phyloP scores from a whole-genome alignment of 1,140 invertebrate species.

The Lucilia sericata region DNA sequence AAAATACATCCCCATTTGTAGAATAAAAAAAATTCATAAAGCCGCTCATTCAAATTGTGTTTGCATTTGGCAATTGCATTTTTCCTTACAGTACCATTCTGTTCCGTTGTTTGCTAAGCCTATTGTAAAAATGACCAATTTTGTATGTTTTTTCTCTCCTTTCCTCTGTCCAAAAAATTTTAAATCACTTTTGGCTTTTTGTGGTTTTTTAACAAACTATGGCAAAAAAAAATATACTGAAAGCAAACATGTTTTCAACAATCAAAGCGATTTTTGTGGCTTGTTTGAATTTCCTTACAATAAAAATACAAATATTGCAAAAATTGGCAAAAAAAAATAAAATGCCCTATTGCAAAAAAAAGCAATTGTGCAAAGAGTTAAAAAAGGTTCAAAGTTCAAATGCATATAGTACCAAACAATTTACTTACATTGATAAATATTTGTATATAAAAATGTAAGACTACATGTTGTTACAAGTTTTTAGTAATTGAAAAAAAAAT shows the following conservation, averaged over 20 bases:
- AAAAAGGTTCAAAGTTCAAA: background rate
- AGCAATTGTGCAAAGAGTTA: background rate
- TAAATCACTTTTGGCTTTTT: constrained; percentile 37
- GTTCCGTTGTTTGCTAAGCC: background rate
- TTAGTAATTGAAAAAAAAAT: background rate
- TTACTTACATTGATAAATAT: no score
- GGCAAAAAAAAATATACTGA: background rate
- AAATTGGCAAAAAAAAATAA: background rate
- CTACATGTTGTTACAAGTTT: background rate
- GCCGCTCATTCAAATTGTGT: constrained; percentile 26
- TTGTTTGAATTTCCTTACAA: constrained; percentile 37
- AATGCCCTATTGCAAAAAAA: background rate
- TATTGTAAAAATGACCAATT: constrained; percentile 29
- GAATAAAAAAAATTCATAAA: background rate
- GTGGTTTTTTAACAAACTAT: constrained; percentile 30
- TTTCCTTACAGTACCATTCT: background rate
- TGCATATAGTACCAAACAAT: background rate
- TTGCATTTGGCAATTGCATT: constrained; percentile 37
- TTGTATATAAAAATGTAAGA: background rate
- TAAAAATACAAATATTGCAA: constrained; percentile 16
- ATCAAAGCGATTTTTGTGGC: constrained; percentile 41
- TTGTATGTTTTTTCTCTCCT: background rate
- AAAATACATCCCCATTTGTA: background rate
- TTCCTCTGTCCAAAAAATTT: background rate
- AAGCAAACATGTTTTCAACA: constrained; percentile 37